A percentile compares a stretch with the other conserved stretches of the same genome.
Conservation (phyloP, 2,113 vertebrate genomes). For the Proteles cristata region DNA sequence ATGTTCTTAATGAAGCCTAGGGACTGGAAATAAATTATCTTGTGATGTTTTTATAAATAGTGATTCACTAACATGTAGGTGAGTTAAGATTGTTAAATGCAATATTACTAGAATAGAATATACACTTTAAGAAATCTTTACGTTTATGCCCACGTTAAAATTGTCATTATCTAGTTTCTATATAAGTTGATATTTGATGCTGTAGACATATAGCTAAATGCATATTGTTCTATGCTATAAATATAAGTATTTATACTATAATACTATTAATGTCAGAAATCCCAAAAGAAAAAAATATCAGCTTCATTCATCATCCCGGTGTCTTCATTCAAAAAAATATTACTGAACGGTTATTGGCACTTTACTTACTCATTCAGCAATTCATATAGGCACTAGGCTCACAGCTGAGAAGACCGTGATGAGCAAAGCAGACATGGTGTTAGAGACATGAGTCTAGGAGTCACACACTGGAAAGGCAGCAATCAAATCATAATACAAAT, state of each 20-base stretch:
- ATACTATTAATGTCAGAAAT: neutral
- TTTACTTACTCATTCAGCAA: neutral
- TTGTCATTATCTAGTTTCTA: neutral
- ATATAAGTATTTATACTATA: neutral
- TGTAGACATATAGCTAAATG: neutral
- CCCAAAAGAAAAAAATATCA: neutral
- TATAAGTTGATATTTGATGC: neutral
- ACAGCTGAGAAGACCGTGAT: neutral
- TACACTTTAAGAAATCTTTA: conserved; percentile 30
- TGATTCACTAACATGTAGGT: neutral
- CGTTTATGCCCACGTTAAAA: conserved; percentile 43
- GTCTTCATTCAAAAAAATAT: neutral
- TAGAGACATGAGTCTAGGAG: neutral
- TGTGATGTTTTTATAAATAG: conserved; percentile 25
- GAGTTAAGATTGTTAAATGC: conserved; percentile 12
- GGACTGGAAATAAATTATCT: conserved; percentile 48
- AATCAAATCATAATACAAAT: neutral
- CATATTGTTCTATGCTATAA: neutral
- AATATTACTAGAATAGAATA: conserved; percentile 28
- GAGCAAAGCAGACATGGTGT: neutral
- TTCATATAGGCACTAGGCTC: neutral
- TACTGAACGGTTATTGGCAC: neutral
- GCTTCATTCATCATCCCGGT: neutral
- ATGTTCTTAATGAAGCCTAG: conserved; percentile 42
- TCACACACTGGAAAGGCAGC: neutral